Evolutionary conservation across 2,888 invertebrate genomes (phyloP).

Genomic region (Lasioglossum vierecki): DNA sequence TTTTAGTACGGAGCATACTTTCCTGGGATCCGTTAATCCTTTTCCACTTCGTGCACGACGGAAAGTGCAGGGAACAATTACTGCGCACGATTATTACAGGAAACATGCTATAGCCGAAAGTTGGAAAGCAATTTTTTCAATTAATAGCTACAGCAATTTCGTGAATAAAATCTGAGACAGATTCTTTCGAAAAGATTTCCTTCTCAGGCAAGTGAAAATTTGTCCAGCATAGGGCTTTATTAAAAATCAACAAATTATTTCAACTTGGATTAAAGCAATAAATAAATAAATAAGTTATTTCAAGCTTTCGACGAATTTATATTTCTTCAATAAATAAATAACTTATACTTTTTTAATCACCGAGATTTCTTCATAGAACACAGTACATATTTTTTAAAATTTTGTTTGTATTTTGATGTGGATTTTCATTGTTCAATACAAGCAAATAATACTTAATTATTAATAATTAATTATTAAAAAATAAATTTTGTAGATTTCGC

Average conservation of each 20-base stretch:
- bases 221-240: not conserved
- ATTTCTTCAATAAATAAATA: not conserved
- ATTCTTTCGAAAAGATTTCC: not conserved
- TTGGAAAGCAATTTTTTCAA: not conserved
- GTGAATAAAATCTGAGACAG: not conserved
- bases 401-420: too few relatives aligned
- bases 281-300: too few relatives aligned
- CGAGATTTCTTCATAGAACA: too few relatives aligned
- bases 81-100: not conserved
- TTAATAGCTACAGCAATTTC: not conserved
- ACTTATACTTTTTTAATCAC: too few relatives aligned
- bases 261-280: too few relatives aligned
- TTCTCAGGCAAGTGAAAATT: not conserved
- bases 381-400: too few relatives aligned
- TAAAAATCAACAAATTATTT: not conserved
- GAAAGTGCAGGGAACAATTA: not conserved
- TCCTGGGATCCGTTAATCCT: not conserved
- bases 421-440: too few relatives aligned
- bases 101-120: not conserved
- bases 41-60: not conserved
- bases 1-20: not conserved
- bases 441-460: too few relatives aligned
- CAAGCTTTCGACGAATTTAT: too few relatives aligned
- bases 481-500: too few relatives aligned
- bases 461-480: too few relatives aligned